Conservation (phyloP, 2,888 invertebrate genomes). For the Periphyllus acericola region DNA sequence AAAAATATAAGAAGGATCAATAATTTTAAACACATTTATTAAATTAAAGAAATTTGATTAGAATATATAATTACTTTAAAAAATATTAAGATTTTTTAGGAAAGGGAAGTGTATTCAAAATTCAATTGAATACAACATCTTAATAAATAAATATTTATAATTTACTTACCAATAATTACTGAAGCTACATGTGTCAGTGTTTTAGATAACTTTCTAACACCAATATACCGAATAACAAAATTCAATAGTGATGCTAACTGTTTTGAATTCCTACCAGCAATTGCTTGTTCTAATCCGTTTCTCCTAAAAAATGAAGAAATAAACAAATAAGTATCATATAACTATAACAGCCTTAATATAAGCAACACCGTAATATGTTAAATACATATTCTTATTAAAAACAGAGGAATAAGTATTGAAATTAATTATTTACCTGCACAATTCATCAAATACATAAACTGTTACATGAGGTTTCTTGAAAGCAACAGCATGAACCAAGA, state of each 20-base stretch:
- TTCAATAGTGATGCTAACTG: slow-evolving; percentile 76
- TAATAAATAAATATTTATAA: neutral
- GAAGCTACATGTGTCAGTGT: slow-evolving; percentile 80
- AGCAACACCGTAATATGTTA: neutral
- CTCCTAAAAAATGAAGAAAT: slow-evolving; percentile 69
- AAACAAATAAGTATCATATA: neutral
- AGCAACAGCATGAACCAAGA: slow-evolving; percentile 73
- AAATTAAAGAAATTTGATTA: no score
- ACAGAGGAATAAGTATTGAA: neutral
- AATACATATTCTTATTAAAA: neutral
- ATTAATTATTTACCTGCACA: slow-evolving; percentile 71
- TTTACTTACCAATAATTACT: slow-evolving; percentile 74
- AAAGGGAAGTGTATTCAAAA: no score
- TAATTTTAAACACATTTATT: neutral
- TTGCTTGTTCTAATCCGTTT: slow-evolving; percentile 79
- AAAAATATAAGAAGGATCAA: neutral
- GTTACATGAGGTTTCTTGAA: slow-evolving; percentile 80
- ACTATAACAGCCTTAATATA: neutral
- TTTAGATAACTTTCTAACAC: slow-evolving; percentile 79
- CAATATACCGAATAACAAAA: slow-evolving; percentile 80
- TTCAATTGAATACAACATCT: no score
- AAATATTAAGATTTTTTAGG: no score
- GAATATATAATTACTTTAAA: no score
- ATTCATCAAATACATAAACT: slow-evolving; percentile 84
- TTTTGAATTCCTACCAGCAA: slow-evolving; percentile 78